Evolutionary conservation across 1,140 invertebrate genomes (phyloP).

Genomic region (Anoplophora glabripennis): DNA sequence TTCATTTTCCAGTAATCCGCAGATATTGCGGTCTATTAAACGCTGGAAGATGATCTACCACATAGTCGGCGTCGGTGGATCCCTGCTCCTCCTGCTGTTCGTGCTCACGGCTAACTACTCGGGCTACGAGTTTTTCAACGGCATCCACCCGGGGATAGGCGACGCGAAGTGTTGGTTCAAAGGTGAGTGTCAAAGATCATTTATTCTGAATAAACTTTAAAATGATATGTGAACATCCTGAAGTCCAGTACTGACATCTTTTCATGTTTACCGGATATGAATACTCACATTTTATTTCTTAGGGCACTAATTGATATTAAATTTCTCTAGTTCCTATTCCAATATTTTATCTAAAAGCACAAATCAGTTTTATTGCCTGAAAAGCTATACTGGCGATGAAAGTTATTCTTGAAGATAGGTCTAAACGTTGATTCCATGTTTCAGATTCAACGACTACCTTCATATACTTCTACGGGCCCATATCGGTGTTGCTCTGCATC

Average conservation of each 20-base stretch:
- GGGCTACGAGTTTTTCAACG: not conserved
- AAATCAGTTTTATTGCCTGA: not conserved
- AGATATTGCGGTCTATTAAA: not conserved
- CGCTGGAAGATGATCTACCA: constrained; percentile 6
- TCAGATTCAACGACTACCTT: constrained; percentile 55
- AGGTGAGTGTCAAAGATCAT: too few relatives aligned
- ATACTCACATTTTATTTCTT: not conserved
- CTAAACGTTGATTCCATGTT: constrained; percentile 26
- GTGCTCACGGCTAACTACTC: not conserved
- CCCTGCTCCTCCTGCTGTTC: not conserved
- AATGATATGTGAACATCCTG: not conserved
- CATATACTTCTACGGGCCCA: constrained; percentile 65
- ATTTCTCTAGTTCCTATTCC: too few relatives aligned
- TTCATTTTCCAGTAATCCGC: constrained; percentile 1
- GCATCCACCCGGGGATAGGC: constrained; percentile 8
- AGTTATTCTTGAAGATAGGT: not conserved
- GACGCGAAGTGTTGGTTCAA: constrained; percentile 10
- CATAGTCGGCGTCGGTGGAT: not conserved
- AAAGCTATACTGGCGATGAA: too few relatives aligned
- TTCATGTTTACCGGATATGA: not conserved
- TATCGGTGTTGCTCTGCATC: constrained; percentile 54
- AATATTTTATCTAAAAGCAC: not conserved
- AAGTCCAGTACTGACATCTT: not conserved
- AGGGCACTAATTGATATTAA: not conserved
- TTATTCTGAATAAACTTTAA: not conserved